Evolutionary conservation across 2,113 vertebrate genomes (phyloP), one percentile per base, ranked within the genome.

Genomic region (Clarias macrocephalus): DNA sequence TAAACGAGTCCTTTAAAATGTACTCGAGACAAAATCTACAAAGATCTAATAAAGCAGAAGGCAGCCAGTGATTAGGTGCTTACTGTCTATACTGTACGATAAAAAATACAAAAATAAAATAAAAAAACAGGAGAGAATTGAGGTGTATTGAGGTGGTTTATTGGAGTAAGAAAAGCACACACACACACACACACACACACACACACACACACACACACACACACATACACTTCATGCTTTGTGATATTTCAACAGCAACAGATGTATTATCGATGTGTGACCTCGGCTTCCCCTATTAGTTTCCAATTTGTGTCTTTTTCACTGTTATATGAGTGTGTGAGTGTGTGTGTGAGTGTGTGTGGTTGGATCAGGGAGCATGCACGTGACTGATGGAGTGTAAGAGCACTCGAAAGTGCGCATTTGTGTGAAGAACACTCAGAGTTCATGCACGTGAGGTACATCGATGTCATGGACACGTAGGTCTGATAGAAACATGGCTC

Each of bases 371-470:
- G 56, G 18, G 28, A 80, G 56, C 79, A 80, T 80, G 81, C 79
- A 82, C 54, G n/a, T 89, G 76, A 88, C 76, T 65, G 79, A 82
- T 88, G 76, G 82, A 88, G 52, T 68, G 66, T 77, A 23, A 87
- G 75, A 81, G 68, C 79, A 83, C 85, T 87, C 82, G 57, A 30
- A 56, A 84, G 70, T 63, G 72, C 90, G 93, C 93, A 92, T 91
- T 91, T 92, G 92, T 94, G 94, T 79, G 93, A 94, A 93, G 93
- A 93, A 93, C 93, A 93, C 73, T 48, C 93, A 85, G 93, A 94
- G 93, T 93, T 94, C 94, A 95, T 95, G 94, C 94, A 93, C 93
- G 93, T 92, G 94, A 13, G 93, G 90, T 93, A 90, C 91, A 94
- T 91, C 92, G 90, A 88, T 88, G 90, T 91, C 95, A 94, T 93